Evolutionary conservation across 2,113 vertebrate genomes (phyloP).

Genomic region (Tachysurus vachellii): DNA sequence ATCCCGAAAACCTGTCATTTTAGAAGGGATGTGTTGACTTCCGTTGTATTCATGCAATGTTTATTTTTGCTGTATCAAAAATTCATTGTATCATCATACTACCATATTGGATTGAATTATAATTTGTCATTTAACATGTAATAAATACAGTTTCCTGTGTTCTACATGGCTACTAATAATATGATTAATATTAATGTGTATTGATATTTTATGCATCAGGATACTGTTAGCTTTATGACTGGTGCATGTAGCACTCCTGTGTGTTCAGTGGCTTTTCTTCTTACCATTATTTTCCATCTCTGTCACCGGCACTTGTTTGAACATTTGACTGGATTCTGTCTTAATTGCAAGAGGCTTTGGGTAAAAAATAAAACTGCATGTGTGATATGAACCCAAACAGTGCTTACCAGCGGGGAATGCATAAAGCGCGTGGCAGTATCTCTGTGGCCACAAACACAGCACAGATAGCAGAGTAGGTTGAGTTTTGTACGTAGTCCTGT

Average conservation of each 20-base stretch:
- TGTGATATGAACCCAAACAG: background rate
- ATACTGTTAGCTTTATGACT: background rate
- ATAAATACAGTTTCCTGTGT: background rate
- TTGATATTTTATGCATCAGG: background rate
- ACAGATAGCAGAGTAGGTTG: conserved; percentile 56
- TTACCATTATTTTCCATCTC: background rate
- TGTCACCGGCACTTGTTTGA: background rate
- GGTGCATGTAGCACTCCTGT: background rate
- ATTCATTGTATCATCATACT: background rate
- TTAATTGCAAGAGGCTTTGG: background rate
- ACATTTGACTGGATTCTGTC: background rate
- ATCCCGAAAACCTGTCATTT: too few species aligned
- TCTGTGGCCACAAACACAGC: conserved; percentile 48
- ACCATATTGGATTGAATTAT: too few species aligned
- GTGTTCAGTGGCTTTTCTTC: background rate
- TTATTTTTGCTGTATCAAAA: background rate
- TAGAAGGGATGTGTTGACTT: too few species aligned
- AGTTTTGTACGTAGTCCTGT: conserved; percentile 53
- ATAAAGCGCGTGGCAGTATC: conserved; percentile 49
- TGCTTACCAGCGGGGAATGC: conserved; percentile 50
- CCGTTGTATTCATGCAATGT: background rate
- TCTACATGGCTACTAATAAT: background rate
- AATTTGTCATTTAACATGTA: background rate
- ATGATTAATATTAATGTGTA: background rate
- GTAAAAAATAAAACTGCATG: background rate